Evolutionary conservation across 1,140 invertebrate genomes (phyloP), one percentile per base, ranked within the genome.

Genomic region (Drosophila sucinea): DNA sequence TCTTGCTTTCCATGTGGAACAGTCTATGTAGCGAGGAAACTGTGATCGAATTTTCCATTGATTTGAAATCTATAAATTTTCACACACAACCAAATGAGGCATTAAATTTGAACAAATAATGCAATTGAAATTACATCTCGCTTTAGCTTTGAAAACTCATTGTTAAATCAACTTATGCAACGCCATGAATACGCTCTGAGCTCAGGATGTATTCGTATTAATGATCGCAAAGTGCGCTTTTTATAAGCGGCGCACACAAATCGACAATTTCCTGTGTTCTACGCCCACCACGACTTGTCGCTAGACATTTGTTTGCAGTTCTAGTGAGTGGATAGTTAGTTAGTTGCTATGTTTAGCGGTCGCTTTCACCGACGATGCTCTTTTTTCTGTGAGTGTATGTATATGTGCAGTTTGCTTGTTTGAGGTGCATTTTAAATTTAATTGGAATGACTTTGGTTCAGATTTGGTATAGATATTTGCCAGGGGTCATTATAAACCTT

Each of bases 211-310:
- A 77, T 77, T 66, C 62, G 64, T 51, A 76, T 76, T 64, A 73
- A 62, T 58, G 65, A 73, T 73, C 57, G 62, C 58, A 51, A 41
- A 62, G 38, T 75, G 35, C 41, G 72, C 44, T 58, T 67, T 75
- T 78, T 58, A 51, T 75, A 78, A 78, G 66, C 63, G 67, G 63
- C 73, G 44, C 44, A 65, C 74, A 72, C 70, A 77, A 81, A 81
- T 81, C 68, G 79, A 76, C 73, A 57, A 69, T 74, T 81, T 81
- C 79, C 79, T 76, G 76, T 69, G 56, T 58, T 58, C 79, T 55
- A 51, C 72, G 72, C 78, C 76, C 72, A 79, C 73, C 63, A 69
- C n/a, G 70, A 55, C 60, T 47, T 44, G 29, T 30, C 40, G 60
- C 44, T 51, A 51, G 44, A 51, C 44, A 51, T 51, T 51, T 27